phyloP scores from a whole-genome alignment of 2,113 vertebrate species.

The Semnornis frantzii region DNA sequence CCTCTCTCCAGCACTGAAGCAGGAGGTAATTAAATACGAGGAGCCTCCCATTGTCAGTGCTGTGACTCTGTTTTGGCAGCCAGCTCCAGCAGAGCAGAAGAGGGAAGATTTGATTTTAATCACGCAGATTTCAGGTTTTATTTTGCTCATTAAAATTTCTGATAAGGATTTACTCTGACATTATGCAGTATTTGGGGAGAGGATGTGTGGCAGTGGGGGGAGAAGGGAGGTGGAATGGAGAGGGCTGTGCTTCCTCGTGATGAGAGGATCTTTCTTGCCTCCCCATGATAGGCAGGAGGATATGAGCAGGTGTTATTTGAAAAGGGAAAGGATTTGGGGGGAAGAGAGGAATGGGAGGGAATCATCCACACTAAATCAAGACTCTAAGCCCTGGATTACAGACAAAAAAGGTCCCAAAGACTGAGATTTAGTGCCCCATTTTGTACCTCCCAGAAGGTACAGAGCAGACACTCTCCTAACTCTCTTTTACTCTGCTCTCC shows the following conservation, averaged over 20 bases:
- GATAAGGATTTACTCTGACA: constrained; percentile 80
- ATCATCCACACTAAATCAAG: constrained; percentile 31
- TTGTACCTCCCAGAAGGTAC: background rate
- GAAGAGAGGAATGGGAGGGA: constrained; percentile 30
- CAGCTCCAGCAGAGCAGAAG: constrained; percentile 73
- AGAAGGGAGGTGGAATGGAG: background rate
- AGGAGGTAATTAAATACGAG: constrained; percentile 76
- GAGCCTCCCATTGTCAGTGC: constrained; percentile 65
- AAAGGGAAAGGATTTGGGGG: constrained; percentile 31
- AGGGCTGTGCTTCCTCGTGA: background rate
- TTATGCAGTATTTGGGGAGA: constrained; percentile 71
- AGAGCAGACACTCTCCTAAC: background rate
- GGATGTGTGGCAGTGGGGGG: constrained; percentile 46
- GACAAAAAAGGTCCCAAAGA: constrained; percentile 13
- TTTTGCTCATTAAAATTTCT: constrained; percentile 83
- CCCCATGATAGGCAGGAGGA: constrained; percentile 1
- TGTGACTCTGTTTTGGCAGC: constrained; percentile 65
- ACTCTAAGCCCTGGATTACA: constrained; percentile 47
- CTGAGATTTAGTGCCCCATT: background rate
- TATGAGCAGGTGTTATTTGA: constrained; percentile 57
- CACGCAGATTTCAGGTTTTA: constrained; percentile 81
- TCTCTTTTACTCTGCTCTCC: too few relatives aligned
- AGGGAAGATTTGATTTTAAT: constrained; percentile 83
- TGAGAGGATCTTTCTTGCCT: constrained; percentile 40
- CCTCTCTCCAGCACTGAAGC: constrained; percentile 50